Conservation (phyloP, 2,888 invertebrate species). For the Scaptomyza flava region DNA sequence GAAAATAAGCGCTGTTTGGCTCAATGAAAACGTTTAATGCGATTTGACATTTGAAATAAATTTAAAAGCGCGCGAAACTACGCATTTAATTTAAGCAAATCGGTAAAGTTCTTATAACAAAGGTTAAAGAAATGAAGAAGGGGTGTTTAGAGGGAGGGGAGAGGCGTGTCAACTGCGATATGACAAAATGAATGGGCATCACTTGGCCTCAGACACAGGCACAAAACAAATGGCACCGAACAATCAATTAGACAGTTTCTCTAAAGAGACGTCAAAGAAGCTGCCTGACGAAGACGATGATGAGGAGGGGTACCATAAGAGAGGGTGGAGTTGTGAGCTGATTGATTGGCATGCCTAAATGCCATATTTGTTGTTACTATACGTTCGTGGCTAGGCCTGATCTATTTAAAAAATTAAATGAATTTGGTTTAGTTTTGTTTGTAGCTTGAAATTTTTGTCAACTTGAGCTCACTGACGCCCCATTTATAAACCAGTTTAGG, state of each 20-base stretch:
- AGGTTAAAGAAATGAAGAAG: background rate
- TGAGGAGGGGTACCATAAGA: background rate
- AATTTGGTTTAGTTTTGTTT: constrained; percentile 64
- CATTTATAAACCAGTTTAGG: constrained; percentile 68
- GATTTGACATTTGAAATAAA: constrained; percentile 65
- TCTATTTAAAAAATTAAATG: constrained; percentile 70
- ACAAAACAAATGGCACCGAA: constrained; percentile 69
- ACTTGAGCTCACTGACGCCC: constrained; percentile 39
- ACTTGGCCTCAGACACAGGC: constrained; percentile 47
- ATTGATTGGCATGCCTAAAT: constrained; percentile 20
- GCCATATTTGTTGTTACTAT: constrained; percentile 34
- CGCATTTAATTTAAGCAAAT: constrained; percentile 59
- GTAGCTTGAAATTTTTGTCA: constrained; percentile 64
- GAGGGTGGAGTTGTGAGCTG: background rate
- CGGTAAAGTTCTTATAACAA: constrained; percentile 60
- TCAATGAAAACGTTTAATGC: constrained; percentile 72
- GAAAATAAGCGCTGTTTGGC: constrained; percentile 70
- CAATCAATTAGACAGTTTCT: constrained; percentile 73
- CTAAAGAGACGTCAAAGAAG: constrained; percentile 37
- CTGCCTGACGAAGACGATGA: constrained; percentile 13
- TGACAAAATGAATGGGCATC: constrained; percentile 54
- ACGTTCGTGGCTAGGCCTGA: constrained; percentile 45
- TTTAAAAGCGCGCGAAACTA: constrained; percentile 69
- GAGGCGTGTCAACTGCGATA: constrained; percentile 44
- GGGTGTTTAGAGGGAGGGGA: background rate